Conservation (phyloP, 2,113 vertebrate genomes). For the Callithrix jacchus region DNA sequence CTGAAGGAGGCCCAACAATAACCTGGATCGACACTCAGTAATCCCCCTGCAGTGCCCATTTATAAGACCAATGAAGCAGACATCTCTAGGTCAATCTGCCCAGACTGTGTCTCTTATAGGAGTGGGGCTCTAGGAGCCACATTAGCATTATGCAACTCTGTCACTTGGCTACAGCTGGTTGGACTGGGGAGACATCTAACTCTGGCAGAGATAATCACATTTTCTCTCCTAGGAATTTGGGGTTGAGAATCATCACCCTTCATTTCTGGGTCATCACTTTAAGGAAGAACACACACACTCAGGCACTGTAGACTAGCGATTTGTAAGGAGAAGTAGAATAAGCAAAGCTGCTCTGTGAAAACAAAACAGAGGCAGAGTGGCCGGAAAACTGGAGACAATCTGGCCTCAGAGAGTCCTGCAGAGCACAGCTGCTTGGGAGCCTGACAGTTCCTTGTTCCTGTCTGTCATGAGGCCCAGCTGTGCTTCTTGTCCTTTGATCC, state of each 20-base stretch:
- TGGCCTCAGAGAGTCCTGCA: neutral
- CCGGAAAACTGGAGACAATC: neutral
- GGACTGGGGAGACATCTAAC: neutral
- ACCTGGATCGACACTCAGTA: neutral
- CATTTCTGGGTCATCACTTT: neutral
- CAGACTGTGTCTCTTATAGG: neutral
- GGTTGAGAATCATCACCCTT: neutral
- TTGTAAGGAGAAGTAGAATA: constrained; percentile 34
- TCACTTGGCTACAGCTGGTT: neutral
- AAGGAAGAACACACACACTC: neutral
- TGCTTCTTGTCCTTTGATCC: neutral
- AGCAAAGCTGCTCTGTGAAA: neutral
- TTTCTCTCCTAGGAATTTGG: neutral
- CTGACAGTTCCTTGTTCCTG: neutral
- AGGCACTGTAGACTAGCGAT: neutral
- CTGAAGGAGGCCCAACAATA: neutral
- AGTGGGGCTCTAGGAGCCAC: neutral
- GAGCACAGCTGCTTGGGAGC: neutral
- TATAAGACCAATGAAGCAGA: neutral
- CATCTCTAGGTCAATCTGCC: neutral
- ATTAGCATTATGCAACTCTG: neutral
- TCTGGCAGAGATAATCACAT: neutral
- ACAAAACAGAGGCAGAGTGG: neutral
- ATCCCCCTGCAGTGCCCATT: neutral
- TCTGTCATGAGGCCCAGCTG: neutral